These are phyloP conservation scores for Oenanthe oenanthe DNA, from an alignment of 2,113 vertebrate genomes.

Conservation along the genomic window DNA sequence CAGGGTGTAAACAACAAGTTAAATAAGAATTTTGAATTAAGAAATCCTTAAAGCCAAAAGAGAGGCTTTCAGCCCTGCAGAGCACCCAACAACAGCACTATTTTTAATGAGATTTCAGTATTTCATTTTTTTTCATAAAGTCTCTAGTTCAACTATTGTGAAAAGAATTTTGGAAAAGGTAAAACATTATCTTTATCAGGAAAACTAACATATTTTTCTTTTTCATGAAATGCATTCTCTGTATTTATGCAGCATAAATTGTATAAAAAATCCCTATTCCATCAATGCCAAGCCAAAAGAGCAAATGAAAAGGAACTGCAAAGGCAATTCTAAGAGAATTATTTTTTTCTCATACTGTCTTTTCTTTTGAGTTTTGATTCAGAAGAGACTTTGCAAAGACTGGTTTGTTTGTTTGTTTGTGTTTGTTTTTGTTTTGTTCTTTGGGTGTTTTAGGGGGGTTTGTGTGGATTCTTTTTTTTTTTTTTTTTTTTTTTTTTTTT, in stretches of 20 bases:
- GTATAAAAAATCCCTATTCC: neutral
- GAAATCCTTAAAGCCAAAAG: neutral
- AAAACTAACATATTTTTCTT: neutral
- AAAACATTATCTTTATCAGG: neutral
- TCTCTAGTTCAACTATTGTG: neutral
- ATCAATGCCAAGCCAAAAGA: neutral
- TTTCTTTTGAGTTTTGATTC: neutral
- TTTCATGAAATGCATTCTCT: neutral
- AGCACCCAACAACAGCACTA: neutral
- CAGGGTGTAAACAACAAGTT: constrained; percentile 13
- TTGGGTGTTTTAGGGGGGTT: too few relatives aligned
- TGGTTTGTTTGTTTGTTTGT: too few relatives aligned
- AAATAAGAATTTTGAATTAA: neutral
- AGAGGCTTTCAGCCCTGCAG: neutral
- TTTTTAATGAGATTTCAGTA: neutral
- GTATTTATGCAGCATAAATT: neutral
- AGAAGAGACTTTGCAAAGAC: neutral
- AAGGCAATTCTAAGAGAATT: neutral
- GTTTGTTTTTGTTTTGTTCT: too few relatives aligned
- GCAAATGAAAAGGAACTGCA: neutral
- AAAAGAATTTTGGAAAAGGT: neutral
- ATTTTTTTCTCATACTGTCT: neutral
- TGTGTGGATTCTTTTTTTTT: too few relatives aligned
- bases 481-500: too few relatives aligned
- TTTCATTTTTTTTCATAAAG: neutral